These are phyloP conservation scores for Apeira syringaria DNA, from an alignment of 2,888 invertebrate species.

Conservation along the genomic window DNA sequence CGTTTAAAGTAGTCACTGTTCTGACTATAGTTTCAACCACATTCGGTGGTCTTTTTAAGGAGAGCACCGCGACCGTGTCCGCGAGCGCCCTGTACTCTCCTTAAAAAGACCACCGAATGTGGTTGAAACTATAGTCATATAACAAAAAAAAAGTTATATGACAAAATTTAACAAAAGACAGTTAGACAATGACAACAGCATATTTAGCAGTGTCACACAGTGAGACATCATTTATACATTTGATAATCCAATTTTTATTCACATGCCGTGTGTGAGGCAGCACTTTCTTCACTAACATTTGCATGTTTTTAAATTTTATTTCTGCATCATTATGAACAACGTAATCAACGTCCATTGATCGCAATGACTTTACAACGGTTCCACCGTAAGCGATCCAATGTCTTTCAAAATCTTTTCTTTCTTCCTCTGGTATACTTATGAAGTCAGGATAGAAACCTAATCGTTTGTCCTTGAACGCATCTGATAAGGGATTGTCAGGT, in stretches of 20 bases:
- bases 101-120: too few relatives aligned
- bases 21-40: too few relatives aligned
- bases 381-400: constrained; percentile 87
- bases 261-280: constrained; percentile 57
- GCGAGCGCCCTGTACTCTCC: too few relatives aligned
- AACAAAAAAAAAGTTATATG: too few relatives aligned
- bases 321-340: constrained; percentile 56
- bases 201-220: constrained; percentile 57
- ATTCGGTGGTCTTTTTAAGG: too few relatives aligned
- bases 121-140: too few relatives aligned
- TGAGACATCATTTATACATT: constrained; percentile 61
- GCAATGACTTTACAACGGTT: constrained; percentile 62
- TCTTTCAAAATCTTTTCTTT: constrained; percentile 69
- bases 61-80: too few relatives aligned
- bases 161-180: too few relatives aligned
- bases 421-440: constrained; percentile 63
- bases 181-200: constrained; percentile 52
- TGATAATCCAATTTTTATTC: constrained; percentile 63
- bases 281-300: constrained; percentile 52
- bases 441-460: constrained; percentile 76
- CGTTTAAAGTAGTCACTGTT: too few relatives aligned
- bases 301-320: constrained; percentile 54
- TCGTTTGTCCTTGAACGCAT: constrained; percentile 57
- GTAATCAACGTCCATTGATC: constrained; percentile 57
- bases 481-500: constrained; percentile 64